Evolutionary conservation across 2,113 vertebrate genomes (phyloP).

Genomic region (Corapipo altera): DNA sequence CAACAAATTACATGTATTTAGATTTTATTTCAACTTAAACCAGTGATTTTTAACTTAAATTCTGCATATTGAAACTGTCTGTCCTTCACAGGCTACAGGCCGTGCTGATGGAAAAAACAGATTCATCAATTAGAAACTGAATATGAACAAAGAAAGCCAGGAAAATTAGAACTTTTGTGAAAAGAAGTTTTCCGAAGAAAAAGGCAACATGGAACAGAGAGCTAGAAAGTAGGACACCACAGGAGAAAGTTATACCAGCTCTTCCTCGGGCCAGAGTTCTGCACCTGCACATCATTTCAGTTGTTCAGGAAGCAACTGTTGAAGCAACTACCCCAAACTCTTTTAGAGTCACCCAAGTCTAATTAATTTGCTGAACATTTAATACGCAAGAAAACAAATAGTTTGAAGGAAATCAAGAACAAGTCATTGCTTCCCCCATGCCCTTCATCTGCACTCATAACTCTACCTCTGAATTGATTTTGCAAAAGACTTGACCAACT

Average conservation of each 20-base stretch:
- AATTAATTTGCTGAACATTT: not conserved
- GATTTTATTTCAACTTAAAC: not conserved
- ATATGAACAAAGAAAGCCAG: not conserved
- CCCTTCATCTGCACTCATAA: not conserved
- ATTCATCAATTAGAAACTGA: not conserved
- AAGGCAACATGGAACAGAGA: not conserved
- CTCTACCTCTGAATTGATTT: not conserved
- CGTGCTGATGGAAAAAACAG: slow-evolving; percentile 11
- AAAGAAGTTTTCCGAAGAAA: not conserved
- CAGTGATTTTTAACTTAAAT: not conserved
- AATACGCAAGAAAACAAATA: not conserved
- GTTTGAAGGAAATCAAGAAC: not conserved
- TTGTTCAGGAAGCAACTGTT: not conserved
- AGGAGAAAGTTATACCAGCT: slow-evolving; percentile 1
- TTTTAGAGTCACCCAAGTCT: not conserved
- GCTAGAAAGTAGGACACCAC: not conserved
- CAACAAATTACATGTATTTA: not conserved
- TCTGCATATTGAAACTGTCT: not conserved
- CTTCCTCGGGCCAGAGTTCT: not conserved
- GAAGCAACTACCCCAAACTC: not conserved
- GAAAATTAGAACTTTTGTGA: not conserved
- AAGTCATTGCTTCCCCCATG: not conserved
- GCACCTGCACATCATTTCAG: not conserved
- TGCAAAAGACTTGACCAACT: slow-evolving; percentile 11
- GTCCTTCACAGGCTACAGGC: not conserved